These are phyloP conservation scores for Tolmerus cingulatus DNA, from an alignment of 2,888 invertebrate genomes.

Conservation along the genomic window DNA sequence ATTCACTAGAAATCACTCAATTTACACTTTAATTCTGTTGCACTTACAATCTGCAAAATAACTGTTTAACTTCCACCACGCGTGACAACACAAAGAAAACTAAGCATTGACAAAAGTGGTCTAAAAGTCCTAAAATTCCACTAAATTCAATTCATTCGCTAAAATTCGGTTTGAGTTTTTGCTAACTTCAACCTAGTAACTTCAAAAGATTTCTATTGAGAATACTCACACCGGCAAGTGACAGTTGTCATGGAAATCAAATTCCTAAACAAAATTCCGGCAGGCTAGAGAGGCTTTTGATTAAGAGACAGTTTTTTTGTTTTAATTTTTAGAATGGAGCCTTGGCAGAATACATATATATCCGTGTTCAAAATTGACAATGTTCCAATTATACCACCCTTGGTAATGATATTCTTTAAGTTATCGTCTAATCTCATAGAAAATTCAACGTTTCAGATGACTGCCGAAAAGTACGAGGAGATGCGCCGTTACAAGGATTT, in stretches of 20 bases:
- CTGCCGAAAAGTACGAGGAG: slow-evolving; percentile 55
- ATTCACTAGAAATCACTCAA: no score
- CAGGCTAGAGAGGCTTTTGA: neutral
- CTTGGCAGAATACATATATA: slow-evolving; percentile 49
- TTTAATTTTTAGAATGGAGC: neutral
- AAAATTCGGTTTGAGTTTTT: neutral
- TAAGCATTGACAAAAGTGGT: no score
- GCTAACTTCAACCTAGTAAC: neutral
- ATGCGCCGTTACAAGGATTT: slow-evolving; percentile 55
- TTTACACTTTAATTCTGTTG: no score
- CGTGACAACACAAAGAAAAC: no score
- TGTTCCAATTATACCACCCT: slow-evolving; percentile 59
- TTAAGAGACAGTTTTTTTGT: neutral
- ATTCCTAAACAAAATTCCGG: neutral
- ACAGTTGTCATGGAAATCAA: neutral
- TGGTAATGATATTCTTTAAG: slow-evolving; percentile 52
- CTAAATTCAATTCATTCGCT: neutral
- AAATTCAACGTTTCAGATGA: slow-evolving; percentile 56
- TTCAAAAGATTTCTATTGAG: neutral
- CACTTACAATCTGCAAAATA: no score
- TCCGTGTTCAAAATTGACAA: slow-evolving; percentile 60
- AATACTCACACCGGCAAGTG: neutral
- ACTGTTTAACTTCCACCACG: no score
- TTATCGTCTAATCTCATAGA: neutral
- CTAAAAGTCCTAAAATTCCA: no score